Evolutionary conservation across 2,797 vertebrate species (phyloP), one percentile per base, ranked within the genome.

Genomic region (Luscinia megarhynchos): DNA sequence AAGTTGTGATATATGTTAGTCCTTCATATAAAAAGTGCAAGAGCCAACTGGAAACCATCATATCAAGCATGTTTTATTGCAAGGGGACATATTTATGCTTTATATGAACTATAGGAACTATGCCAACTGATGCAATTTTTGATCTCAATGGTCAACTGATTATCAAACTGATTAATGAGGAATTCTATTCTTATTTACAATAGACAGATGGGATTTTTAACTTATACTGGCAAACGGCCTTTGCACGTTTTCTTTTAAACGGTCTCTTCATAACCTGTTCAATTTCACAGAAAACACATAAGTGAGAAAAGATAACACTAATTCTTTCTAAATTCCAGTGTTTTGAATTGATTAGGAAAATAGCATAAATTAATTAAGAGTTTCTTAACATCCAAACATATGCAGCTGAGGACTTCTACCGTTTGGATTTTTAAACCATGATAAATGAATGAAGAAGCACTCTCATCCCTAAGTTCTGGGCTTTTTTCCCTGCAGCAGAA

Each of bases 1-100:
- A 97, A 97, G 73, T 85, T 90, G 92, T 96, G 95, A 98, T 95
- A 48, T 81, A 97, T 84, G 72, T 84, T 93, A 96, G 92, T 90
- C 58, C 74, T 95, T 96, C 93, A 92, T 91, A 96, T 91, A 97
- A 9, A 94, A 96, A 97, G 93, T 92, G 91, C 93, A 94, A 85
- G 83, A 96, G 88, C 94, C 96, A 95, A 97, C 92, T 95, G 94
- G 89, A 96, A 95, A 95, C 77, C 94, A 93, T 96, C 91, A 84
- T 34, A 77, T 96, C 82, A 67, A 88, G 89, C 73, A 86, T 94
- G 91, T 90, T 97, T 96, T 95, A 95, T 85, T 90, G 94, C 93
- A 93, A 72, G 41, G 88, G 74, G 85, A 81, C 89, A 93, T 61
- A 89, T 36, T 93, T 61, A 91, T 85, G 77, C 93, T 95, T 92